Base-by-base conservation (phyloP, 2,797 vertebrate genomes). In the Acanthurus tractus region DNA sequence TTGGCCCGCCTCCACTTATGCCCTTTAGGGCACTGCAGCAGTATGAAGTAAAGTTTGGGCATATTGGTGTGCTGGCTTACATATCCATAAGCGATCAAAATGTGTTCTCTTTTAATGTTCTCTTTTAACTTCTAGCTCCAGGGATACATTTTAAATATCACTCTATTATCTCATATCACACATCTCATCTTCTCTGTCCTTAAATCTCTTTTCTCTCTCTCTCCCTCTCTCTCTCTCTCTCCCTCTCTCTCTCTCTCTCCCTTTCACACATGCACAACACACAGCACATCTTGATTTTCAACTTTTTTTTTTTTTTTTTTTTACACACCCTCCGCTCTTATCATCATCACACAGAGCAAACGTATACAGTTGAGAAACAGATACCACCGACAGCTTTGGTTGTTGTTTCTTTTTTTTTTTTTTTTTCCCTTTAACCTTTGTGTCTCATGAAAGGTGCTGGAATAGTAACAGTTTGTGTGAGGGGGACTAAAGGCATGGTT, bases 91-190 rank as follows among this genome's bases (percentile, higher is more conserved):
- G 88, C 86, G 40, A 89, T 88, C 88, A 85, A 83, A 93, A 86
- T 81, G 80, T 88, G 88, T 89, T 91, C 81, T 67, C 81, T 90
- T 90, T 85, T 88, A 89, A 87, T 91, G 83, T 81, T 89, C 83
- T 81, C 81, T 87, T 90, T 86, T 85, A 88, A 90, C 86, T 83
- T 78, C 18, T 78, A 76, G 90, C 91, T 90, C 38, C 77, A 29
- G 91, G 93, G 87, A 69, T 73, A 78, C 83, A 91, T 92, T 93
- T 89, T 87, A 76, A 89, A 90, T 91, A 89, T 89, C 86, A 86
- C 87, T 91, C 85, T 88, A 89, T 92, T 93, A 92, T 93, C 92
- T 89, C 80, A 70, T 90, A 92, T 92, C 91, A 83, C 76, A 89
- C 82, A 90, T 93, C 88, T 92, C 77, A 90, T 93, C 92, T 91